Evolutionary conservation across 2,888 invertebrate species (phyloP).

Genomic region (Peribatodes rhomboidaria): DNA sequence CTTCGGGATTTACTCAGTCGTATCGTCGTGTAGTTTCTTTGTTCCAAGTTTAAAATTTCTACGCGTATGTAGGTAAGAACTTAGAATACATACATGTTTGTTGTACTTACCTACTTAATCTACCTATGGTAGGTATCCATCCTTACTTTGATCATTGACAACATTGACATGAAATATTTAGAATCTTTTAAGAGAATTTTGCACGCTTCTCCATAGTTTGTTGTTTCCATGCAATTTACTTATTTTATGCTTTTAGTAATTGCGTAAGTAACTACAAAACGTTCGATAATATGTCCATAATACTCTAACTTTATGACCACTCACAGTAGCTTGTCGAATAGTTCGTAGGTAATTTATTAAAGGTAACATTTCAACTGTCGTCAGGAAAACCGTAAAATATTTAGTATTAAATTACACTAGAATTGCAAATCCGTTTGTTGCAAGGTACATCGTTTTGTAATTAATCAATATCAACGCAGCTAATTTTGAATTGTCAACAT

Average conservation of each 20-base stretch:
- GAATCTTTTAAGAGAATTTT: too few species aligned
- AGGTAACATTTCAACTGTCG: constrained; percentile 44
- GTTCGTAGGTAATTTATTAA: constrained; percentile 40
- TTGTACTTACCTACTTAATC: not conserved
- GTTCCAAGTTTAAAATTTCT: constrained; percentile 17
- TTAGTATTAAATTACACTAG: constrained; percentile 25
- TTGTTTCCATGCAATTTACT: too few species aligned
- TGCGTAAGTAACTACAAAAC: too few species aligned
- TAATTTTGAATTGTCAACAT: not conserved
- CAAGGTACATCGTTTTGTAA: not conserved
- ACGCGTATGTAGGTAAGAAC: not conserved
- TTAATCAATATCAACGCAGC: not conserved
- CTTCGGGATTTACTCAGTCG: constrained; percentile 38
- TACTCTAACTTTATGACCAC: constrained; percentile 4
- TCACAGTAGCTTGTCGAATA: constrained; percentile 35
- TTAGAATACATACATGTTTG: not conserved
- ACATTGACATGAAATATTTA: not conserved
- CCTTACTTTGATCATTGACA: too few species aligned
- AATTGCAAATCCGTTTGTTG: constrained; percentile 14
- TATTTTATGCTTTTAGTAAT: too few species aligned
- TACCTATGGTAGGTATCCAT: too few species aligned
- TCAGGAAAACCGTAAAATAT: constrained; percentile 32
- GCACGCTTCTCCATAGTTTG: too few species aligned
- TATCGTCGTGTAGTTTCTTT: constrained; percentile 27
- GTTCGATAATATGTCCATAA: too few species aligned